A percentile compares a stretch with the other conserved stretches of the same genome.
These are phyloP conservation scores for Orchesellides sinensis DNA, from an alignment of 2,888 invertebrate species.

Conservation along the genomic window DNA sequence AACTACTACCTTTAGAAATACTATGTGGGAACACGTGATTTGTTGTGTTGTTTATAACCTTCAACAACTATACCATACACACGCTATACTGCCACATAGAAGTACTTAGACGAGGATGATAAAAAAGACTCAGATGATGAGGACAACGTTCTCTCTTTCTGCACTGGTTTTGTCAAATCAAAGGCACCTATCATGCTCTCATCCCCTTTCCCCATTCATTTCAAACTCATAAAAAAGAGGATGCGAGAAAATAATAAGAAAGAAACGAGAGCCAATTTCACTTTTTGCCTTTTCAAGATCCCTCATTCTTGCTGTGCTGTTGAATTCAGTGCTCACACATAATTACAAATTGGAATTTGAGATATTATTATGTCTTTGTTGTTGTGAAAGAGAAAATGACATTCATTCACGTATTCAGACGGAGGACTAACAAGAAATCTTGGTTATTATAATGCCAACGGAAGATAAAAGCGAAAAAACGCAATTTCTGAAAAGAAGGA, in stretches of 20 bases:
- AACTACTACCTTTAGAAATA: too few species aligned
- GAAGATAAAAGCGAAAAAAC: too few species aligned
- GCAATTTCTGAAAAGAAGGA: too few species aligned
- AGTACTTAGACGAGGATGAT: too few species aligned
- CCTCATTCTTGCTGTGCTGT: conserved; percentile 17
- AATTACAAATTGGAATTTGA: conserved; percentile 45
- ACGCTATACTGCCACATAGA: too few species aligned
- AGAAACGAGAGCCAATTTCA: conserved; percentile 46
- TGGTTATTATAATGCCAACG: too few species aligned
- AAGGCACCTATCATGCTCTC: conserved; percentile 14
- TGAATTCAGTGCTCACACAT: background rate
- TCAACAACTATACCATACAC: too few species aligned
- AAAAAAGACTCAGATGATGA: too few species aligned
- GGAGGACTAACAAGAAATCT: too few species aligned
- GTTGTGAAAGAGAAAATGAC: background rate
- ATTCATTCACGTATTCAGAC: too few species aligned
- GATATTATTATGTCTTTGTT: conserved; percentile 11
- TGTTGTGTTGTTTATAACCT: conserved; percentile 35
- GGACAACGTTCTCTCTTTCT: background rate
- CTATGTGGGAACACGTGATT: too few species aligned
- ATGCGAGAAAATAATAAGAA: conserved; percentile 14
- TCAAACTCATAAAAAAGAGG: conserved; percentile 29
- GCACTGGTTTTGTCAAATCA: conserved; percentile 5
- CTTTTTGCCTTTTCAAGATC: conserved; percentile 30
- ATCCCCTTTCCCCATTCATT: conserved; percentile 19